These are phyloP conservation scores for Palythoa heliodiscus DNA, from an alignment of 92 coral and sea anemone species.

Conservation along the genomic window DNA sequence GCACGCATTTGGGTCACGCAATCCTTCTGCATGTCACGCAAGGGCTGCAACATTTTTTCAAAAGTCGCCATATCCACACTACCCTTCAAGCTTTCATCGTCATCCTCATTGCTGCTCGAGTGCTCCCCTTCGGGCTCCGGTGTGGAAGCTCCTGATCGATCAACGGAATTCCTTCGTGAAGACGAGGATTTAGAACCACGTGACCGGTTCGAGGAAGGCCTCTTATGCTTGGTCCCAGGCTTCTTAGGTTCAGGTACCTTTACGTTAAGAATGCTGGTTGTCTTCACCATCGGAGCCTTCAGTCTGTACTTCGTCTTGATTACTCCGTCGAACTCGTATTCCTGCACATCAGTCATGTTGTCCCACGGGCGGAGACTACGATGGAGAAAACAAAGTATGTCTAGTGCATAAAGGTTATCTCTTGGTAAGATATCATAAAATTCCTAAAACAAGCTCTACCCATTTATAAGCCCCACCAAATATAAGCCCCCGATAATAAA, in stretches of 20 bases:
- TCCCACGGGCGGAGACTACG: conserved; percentile 96
- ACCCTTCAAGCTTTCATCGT: conserved; percentile 77
- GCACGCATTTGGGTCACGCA: conserved; percentile 95
- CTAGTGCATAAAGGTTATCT: no score
- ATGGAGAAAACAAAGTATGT: not conserved
- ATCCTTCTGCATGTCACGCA: conserved; percentile 87
- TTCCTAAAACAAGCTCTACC: no score
- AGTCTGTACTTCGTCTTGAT: conserved; percentile 84
- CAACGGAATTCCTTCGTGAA: conserved; percentile 81
- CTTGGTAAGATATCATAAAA: no score
- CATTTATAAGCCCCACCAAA: no score
- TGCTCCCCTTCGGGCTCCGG: conserved; percentile 89
- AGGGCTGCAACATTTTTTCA: conserved; percentile 85
- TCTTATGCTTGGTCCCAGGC: conserved; percentile 59
- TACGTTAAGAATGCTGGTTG: conserved; percentile 85
- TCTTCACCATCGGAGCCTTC: conserved; percentile 91
- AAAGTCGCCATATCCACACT: conserved; percentile 68
- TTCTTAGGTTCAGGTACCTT: conserved; percentile 64
- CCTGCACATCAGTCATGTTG: conserved; percentile 88
- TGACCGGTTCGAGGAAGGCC: conserved; percentile 73
- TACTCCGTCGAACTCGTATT: conserved; percentile 80
- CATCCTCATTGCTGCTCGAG: conserved; percentile 88
- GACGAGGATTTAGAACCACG: conserved; percentile 36
- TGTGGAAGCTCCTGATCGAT: conserved; percentile 82
- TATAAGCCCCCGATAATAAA: no score